Base-by-base conservation (phyloP, 2,797 vertebrate species). In the Stomatorhinus walkeri region DNA sequence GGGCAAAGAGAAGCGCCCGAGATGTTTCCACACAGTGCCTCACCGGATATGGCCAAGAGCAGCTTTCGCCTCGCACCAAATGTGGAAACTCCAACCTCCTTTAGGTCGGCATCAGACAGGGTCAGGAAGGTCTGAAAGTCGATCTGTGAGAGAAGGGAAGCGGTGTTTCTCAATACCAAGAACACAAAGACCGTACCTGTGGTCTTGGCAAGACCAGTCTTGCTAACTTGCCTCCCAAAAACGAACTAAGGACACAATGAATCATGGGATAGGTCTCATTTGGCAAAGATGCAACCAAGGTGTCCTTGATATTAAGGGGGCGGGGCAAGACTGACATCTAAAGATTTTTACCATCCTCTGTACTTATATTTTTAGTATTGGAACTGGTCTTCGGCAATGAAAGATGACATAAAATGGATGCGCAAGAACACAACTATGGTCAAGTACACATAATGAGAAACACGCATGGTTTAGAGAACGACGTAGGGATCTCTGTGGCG, bases 41-140 rank as follows among this genome's bases (percentile, higher is more conserved):
- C 90, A 96, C 96, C 96, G 90, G 95, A 92, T 90, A 97, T 96
- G 54, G 95, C 94, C 90, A 97, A 24, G 9, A 96, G 86, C 96
- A 97, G 96, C 92, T 97, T 97, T 90, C 96, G 94, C 76, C 96
- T 93, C 56, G 96, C 96, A 87, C 96, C 96, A 46, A 97, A 97
- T 1, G 96, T 97, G 88, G 92, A 93, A 81, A 97, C 94, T 0
- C 96, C 96, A 59, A 97, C 95, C 92, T 97, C 96, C 89, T 97
- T 97, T 88, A 97, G 93, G 90, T 97, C 96, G 2, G 96, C 95
- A 14, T 96, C 96, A 68, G 96, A 96, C 88, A 97, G 94, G 2
- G 95, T 96, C 87, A 96, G 94, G 91, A 97, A 97, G 0, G 96
- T 96, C 92, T 96, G 96, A 91, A 94, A 96, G 92, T 97, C 96